Percentiles rank a stretch among this genome's conserved stretches.
These are phyloP conservation scores for Ophion costatus DNA, from an alignment of 2,888 invertebrate species.

Conservation along the genomic window DNA sequence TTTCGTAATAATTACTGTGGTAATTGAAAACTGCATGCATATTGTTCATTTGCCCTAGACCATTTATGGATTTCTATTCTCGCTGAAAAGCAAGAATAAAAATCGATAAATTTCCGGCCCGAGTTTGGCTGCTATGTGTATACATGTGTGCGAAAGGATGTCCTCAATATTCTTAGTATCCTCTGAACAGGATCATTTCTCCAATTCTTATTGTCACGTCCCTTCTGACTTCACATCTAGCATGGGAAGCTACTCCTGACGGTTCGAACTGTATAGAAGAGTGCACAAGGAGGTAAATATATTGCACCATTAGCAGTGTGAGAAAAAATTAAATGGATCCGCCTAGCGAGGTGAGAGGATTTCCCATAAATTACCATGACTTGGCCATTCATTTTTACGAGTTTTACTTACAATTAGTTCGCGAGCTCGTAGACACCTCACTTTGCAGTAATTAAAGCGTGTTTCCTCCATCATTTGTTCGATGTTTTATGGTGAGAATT, in stretches of 20 bases:
- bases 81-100: no score
- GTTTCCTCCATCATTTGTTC: slow-evolving; percentile 30
- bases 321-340: slow-evolving; percentile 28
- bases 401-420: neutral
- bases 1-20: no score
- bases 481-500: slow-evolving; percentile 28
- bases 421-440: neutral
- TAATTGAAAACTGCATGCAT: no score
- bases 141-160: neutral
- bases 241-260: neutral
- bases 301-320: slow-evolving; percentile 4
- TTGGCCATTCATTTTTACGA: slow-evolving; percentile 21
- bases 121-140: no score
- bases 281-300: slow-evolving; percentile 13
- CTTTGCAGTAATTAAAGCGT: slow-evolving; percentile 31
- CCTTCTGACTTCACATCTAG: neutral
- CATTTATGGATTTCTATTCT: no score
- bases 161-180: neutral
- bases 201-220: neutral
- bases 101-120: no score
- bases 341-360: slow-evolving; percentile 17
- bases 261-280: neutral
- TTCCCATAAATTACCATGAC: slow-evolving; percentile 42
- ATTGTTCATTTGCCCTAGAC: no score
- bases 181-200: neutral